Evolutionary conservation across 2,888 invertebrate species (phyloP).

Genomic region (Homarus gammarus): DNA sequence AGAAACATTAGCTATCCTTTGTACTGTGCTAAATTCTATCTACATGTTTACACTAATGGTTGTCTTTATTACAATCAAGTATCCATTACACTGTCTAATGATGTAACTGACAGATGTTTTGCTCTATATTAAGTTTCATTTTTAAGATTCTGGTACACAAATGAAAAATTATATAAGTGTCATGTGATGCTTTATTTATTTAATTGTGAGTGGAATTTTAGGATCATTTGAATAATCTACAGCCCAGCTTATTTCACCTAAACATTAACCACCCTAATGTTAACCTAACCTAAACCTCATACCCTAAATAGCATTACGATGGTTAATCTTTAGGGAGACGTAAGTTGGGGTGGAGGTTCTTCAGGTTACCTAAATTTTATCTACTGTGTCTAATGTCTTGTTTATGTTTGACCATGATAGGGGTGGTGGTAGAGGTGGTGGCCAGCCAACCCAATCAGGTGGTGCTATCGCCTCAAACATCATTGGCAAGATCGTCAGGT

Average conservation of each 20-base stretch:
- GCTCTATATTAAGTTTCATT: background rate
- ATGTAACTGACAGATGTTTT: background rate
- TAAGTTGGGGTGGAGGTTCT: background rate
- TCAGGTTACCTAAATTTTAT: background rate
- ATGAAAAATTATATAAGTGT: background rate
- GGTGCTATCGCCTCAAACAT: conserved; percentile 74
- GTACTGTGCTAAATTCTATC: too few species aligned
- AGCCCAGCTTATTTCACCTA: too few species aligned
- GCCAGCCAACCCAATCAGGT: conserved; percentile 39
- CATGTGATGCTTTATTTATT: background rate
- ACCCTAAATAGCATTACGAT: too few species aligned
- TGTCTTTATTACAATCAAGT: too few species aligned
- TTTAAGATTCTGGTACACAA: background rate
- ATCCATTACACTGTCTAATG: too few species aligned
- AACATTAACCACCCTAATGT: too few species aligned
- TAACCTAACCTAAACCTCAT: too few species aligned
- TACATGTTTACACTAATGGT: too few species aligned
- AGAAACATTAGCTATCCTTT: too few species aligned
- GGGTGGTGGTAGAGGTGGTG: conserved; percentile 58
- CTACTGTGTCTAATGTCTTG: background rate
- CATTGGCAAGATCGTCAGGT: conserved; percentile 73
- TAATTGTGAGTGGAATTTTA: background rate
- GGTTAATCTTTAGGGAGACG: too few species aligned
- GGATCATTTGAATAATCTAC: too few species aligned
- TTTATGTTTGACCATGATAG: background rate